Conservation (phyloP, 2,888 invertebrate species). For the Muschampia plurimacula region DNA sequence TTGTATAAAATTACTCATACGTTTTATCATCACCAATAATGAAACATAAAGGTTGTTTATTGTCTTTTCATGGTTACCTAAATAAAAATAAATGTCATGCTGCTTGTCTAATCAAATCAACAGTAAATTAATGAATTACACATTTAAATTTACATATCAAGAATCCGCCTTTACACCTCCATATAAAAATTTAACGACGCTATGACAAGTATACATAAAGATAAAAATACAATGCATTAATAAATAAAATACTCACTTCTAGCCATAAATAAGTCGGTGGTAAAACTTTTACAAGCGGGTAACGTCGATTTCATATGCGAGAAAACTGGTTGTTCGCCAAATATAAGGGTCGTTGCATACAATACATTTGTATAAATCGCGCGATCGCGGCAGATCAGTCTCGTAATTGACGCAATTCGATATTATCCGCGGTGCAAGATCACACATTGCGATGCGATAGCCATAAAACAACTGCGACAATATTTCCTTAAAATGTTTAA, state of each 20-base stretch:
- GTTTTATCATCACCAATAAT: too few relatives aligned
- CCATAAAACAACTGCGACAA: slow-evolving; percentile 74
- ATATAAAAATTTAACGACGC: slow-evolving; percentile 27
- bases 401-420: slow-evolving; percentile 83
- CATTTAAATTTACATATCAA: background rate
- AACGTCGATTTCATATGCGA: slow-evolving; percentile 41
- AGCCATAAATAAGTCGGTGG: slow-evolving; percentile 33
- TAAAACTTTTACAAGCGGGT: slow-evolving; percentile 37
- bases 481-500: slow-evolving; percentile 73
- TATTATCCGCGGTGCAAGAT: slow-evolving; percentile 80
- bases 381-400: slow-evolving; percentile 70
- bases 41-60: background rate
- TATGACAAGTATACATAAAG: slow-evolving; percentile 17
- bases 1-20: too few relatives aligned
- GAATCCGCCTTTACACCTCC: slow-evolving; percentile 15
- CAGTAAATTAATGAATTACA: slow-evolving; percentile 1
- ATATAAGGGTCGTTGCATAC: slow-evolving; percentile 72
- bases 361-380: slow-evolving; percentile 80
- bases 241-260: slow-evolving; percentile 35
- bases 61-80: background rate
- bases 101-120: background rate
- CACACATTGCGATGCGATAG: slow-evolving; percentile 72
- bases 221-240: slow-evolving; percentile 31
- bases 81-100: background rate
- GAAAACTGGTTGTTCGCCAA: slow-evolving; percentile 45